Conservation (phyloP, 2,888 invertebrate species). For the Xanthia togata region DNA sequence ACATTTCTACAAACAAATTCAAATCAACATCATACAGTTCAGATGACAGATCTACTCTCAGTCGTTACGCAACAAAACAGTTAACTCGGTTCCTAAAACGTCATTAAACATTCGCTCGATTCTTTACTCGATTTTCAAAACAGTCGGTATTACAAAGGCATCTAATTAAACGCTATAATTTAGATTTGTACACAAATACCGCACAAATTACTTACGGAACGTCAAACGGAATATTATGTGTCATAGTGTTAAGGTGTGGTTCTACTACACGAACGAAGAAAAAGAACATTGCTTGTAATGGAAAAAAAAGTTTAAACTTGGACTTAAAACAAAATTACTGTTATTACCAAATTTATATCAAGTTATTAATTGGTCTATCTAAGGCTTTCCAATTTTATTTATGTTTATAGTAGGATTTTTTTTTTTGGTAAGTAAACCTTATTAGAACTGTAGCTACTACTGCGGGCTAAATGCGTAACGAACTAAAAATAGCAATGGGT, state of each 20-base stretch:
- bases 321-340: not conserved
- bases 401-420: not conserved
- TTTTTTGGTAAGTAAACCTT: no score
- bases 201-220: conserved; percentile 47
- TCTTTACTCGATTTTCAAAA: conserved; percentile 43
- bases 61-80: conserved; percentile 16
- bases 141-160: conserved; percentile 26
- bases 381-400: not conserved
- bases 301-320: not conserved
- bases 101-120: conserved; percentile 10
- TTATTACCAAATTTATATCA: not conserved
- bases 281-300: no score
- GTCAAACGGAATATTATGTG: conserved; percentile 36
- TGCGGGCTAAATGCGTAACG: no score
- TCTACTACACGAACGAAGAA: not conserved
- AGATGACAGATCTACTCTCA: not conserved
- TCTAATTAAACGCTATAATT: conserved; percentile 53
- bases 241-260: conserved; percentile 15
- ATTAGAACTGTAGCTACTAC: no score
- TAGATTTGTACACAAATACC: conserved; percentile 52
- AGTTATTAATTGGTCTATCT: not conserved
- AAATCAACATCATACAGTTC: not conserved
- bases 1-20: not conserved
- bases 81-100: conserved; percentile 27
- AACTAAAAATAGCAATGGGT: no score